These are phyloP conservation scores for Enteromius thamalakanensis DNA, from an alignment of 2,797 vertebrate species.

Conservation along the genomic window DNA sequence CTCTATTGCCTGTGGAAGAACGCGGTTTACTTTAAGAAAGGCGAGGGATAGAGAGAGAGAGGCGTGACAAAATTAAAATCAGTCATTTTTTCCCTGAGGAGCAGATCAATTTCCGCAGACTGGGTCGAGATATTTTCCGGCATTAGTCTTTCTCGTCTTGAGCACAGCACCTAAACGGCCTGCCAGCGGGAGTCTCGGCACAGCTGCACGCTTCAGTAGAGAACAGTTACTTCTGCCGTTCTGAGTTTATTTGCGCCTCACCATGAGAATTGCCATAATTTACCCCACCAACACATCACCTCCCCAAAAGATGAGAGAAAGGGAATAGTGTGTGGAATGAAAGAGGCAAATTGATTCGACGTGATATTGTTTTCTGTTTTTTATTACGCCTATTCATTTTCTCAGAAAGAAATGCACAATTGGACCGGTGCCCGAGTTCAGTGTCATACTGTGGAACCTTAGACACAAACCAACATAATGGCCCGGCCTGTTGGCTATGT, in stretches of 20 bases:
- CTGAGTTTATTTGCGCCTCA: conserved; percentile 84
- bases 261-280: conserved; percentile 87
- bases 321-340: conserved; percentile 71
- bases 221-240: conserved; percentile 81
- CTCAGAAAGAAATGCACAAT: conserved; percentile 49
- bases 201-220: conserved; percentile 79
- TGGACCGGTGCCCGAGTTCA: conserved; percentile 34
- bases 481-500: conserved; percentile 31
- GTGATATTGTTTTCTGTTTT: conserved; percentile 74
- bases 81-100: conserved; percentile 81
- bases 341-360: conserved; percentile 72
- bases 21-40: conserved; percentile 67
- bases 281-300: conserved; percentile 75
- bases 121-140: conserved; percentile 81
- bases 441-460: conserved; percentile 37
- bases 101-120: conserved; percentile 86
- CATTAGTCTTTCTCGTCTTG: conserved; percentile 81
- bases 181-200: conserved; percentile 77
- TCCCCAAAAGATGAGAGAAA: conserved; percentile 76
- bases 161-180: conserved; percentile 79
- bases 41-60: conserved; percentile 70
- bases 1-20: conserved; percentile 67
- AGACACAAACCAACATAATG: conserved; percentile 35
- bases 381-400: conserved; percentile 63
- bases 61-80: conserved; percentile 82